Conservation (phyloP, 2,888 invertebrate genomes). For the Drosophila limbata region DNA sequence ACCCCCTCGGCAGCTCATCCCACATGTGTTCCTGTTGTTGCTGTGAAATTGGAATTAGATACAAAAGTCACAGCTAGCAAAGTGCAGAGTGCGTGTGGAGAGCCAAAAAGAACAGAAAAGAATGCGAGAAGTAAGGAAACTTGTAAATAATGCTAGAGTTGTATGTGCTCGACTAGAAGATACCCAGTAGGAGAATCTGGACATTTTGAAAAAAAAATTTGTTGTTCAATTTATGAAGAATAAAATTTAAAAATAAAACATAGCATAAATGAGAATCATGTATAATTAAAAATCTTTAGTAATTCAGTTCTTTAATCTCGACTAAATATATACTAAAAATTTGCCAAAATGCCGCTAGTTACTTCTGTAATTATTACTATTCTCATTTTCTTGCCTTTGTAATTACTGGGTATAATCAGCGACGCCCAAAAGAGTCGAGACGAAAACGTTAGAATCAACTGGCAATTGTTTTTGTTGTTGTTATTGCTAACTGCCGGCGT, state of each 20-base stretch:
- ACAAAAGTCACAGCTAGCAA: slow-evolving; percentile 56
- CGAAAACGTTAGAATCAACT: slow-evolving; percentile 32
- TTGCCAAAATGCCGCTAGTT: not conserved
- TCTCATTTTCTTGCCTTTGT: not conserved
- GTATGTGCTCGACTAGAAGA: not conserved
- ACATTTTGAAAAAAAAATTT: not conserved
- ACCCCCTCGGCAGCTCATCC: slow-evolving; percentile 9
- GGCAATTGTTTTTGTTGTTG: slow-evolving; percentile 30
- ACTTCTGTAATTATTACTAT: not conserved
- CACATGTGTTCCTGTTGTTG: slow-evolving; percentile 34
- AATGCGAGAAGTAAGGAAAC: slow-evolving; percentile 15
- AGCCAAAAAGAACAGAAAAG: slow-evolving; percentile 24
- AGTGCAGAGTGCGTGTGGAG: slow-evolving; percentile 75
- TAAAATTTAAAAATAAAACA: not conserved
- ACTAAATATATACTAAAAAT: too few relatives aligned
- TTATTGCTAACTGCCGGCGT: slow-evolving; percentile 14
- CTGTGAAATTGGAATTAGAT: slow-evolving; percentile 55
- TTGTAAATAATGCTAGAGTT: not conserved
- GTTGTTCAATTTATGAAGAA: not conserved
- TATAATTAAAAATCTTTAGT: too few relatives aligned
- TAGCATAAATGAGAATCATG: too few relatives aligned
- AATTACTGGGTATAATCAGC: slow-evolving; percentile 23
- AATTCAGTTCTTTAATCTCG: too few relatives aligned
- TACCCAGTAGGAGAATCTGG: not conserved
- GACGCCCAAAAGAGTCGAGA: slow-evolving; percentile 46